Conservation (phyloP, 2,113 vertebrate species). For the Austrofundulus limnaeus region DNA sequence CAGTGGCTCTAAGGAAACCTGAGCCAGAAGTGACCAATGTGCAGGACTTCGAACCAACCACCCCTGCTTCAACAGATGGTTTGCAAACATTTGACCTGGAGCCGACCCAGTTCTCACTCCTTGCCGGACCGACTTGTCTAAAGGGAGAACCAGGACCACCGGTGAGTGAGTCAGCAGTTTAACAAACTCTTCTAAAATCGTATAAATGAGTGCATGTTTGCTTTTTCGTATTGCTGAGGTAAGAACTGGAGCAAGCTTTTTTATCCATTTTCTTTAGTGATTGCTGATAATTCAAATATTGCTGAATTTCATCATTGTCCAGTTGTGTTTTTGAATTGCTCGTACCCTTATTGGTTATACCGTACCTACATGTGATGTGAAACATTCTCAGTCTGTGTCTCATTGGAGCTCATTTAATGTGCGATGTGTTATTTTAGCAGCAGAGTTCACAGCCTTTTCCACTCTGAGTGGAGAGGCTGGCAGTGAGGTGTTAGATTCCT, state of each 20-base stretch:
- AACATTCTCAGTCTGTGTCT: no score
- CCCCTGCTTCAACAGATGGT: conserved; percentile 78
- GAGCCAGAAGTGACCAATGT: conserved; percentile 55
- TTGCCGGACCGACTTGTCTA: conserved; percentile 82
- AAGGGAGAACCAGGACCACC: conserved; percentile 90
- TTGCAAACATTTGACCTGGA: conserved; percentile 83
- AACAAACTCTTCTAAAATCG: conserved; percentile 16
- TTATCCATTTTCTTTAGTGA: conserved; percentile 1
- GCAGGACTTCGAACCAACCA: conserved; percentile 59
- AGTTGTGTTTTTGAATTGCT: conserved; percentile 50
- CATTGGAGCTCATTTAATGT: conserved; percentile 35
- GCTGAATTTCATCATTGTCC: conserved; percentile 6
- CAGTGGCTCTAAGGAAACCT: conserved; percentile 55
- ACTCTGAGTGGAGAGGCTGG: conserved; percentile 35
- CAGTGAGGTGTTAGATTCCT: conserved; percentile 64
- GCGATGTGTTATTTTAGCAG: conserved; percentile 54
- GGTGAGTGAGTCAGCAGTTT: conserved; percentile 76
- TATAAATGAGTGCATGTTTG: neutral
- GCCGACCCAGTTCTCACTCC: conserved; percentile 82
- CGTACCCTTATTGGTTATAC: neutral
- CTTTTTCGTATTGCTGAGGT: neutral
- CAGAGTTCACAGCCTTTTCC: conserved; percentile 26
- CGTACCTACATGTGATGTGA: no score
- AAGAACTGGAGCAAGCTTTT: neutral
- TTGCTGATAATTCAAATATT: conserved; percentile 14